Conservation (phyloP, 2,113 vertebrate species). For the Brachypteracias leptosomus region DNA sequence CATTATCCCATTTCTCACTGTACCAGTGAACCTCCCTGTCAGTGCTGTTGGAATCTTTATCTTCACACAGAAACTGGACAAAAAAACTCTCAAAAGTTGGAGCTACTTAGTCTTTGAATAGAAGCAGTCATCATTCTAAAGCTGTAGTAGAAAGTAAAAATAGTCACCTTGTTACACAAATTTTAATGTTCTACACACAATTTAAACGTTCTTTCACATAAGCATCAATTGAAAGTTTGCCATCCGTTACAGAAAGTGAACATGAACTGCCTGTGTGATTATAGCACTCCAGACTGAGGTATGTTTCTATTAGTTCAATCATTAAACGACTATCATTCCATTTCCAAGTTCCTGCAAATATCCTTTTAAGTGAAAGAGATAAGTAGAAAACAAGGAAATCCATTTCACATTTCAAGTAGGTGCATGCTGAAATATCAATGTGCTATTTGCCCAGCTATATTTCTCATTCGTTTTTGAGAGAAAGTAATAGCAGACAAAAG, state of each 20-base stretch:
- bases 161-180: neutral
- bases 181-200: neutral
- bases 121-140: neutral
- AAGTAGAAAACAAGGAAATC: neutral
- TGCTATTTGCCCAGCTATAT: neutral
- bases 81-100: neutral
- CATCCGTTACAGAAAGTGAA: neutral
- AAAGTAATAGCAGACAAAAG: neutral
- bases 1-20: neutral
- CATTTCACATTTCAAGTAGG: neutral
- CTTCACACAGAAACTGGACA: neutral
- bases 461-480: neutral
- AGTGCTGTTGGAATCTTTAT: neutral
- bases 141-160: neutral
- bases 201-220: neutral
- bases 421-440: neutral
- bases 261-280: neutral
- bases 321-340: neutral
- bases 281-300: neutral
- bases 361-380: neutral
- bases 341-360: neutral
- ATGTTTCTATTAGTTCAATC: neutral
- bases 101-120: neutral
- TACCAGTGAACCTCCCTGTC: neutral
- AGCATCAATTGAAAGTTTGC: neutral